Conservation (phyloP, 2,888 invertebrate species). For the Odontothrips loti region DNA sequence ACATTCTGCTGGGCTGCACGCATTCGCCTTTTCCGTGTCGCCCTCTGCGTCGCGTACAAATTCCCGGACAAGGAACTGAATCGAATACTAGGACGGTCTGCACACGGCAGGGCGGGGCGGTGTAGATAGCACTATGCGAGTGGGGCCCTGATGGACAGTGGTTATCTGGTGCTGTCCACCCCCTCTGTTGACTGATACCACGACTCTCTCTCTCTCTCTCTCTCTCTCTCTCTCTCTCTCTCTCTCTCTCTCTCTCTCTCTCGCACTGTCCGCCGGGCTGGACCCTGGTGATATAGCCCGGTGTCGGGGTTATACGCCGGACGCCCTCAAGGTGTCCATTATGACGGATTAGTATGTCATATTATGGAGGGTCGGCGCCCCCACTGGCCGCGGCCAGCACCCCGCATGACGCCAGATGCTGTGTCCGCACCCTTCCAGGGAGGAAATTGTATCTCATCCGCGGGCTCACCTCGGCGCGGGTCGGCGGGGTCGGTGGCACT, state of each 20-base stretch:
- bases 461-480: not conserved
- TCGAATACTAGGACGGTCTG: not conserved
- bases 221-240: too few species aligned
- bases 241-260: too few species aligned
- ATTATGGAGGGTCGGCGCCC: not conserved
- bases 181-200: too few species aligned
- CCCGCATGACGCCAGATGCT: not conserved
- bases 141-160: not conserved
- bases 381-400: not conserved
- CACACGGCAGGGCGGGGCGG: not conserved
- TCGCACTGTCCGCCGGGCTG: too few species aligned
- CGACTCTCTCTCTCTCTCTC: too few species aligned
- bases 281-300: too few species aligned
- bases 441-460: not conserved
- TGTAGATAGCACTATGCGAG: not conserved
- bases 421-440: constrained; percentile 9
- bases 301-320: not conserved
- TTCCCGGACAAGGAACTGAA: not conserved
- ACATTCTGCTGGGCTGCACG: not conserved
- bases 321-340: constrained; percentile 22
- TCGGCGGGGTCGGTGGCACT: not conserved
- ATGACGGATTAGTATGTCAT: constrained; percentile 21
- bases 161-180: too few species aligned
- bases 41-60: not conserved
- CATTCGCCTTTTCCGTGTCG: not conserved